Percentiles rank a stretch among this genome's conserved stretches.
Conservation (phyloP, 2,888 invertebrate genomes). For the Cyclophora albipunctata region DNA sequence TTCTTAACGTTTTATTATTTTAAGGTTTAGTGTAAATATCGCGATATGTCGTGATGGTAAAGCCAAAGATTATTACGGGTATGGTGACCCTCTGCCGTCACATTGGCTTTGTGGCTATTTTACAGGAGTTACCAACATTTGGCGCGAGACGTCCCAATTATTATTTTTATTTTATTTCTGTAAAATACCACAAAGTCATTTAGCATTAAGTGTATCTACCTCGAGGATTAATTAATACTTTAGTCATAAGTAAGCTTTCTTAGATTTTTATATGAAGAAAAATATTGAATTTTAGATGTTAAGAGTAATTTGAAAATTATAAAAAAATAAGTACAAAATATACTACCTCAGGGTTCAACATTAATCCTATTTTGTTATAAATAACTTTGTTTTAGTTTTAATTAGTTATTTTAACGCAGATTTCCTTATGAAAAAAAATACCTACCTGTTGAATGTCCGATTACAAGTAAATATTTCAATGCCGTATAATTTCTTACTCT, state of each 20-base stretch:
- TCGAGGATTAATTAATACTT: constrained; percentile 58
- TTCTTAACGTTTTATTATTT: constrained; percentile 36
- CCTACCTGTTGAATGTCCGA: too few species aligned
- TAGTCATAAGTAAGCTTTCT: constrained; percentile 65
- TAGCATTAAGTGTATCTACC: constrained; percentile 69
- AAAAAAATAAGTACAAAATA: constrained; percentile 67
- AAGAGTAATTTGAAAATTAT: constrained; percentile 55
- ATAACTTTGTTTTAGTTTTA: constrained; percentile 37
- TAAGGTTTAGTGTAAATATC: constrained; percentile 56
- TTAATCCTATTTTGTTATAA: constrained; percentile 38
- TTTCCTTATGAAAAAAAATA: too few species aligned
- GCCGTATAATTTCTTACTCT: too few species aligned
- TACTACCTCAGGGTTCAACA: constrained; percentile 74
- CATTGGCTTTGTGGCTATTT: constrained; percentile 46
- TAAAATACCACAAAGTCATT: constrained; percentile 42
- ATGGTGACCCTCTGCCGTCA: constrained; percentile 76
- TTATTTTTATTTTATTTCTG: constrained; percentile 11
- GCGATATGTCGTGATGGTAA: constrained; percentile 75
- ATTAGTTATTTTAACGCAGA: constrained; percentile 10
- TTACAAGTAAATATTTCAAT: too few species aligned
- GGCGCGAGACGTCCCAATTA: neutral
- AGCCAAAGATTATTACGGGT: constrained; percentile 76
- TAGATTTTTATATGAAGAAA: constrained; percentile 72
- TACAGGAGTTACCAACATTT: constrained; percentile 26
- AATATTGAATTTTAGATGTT: constrained; percentile 54